Evolutionary conservation across 2,797 vertebrate genomes (phyloP).

Genomic region (Gobio occitaniae): DNA sequence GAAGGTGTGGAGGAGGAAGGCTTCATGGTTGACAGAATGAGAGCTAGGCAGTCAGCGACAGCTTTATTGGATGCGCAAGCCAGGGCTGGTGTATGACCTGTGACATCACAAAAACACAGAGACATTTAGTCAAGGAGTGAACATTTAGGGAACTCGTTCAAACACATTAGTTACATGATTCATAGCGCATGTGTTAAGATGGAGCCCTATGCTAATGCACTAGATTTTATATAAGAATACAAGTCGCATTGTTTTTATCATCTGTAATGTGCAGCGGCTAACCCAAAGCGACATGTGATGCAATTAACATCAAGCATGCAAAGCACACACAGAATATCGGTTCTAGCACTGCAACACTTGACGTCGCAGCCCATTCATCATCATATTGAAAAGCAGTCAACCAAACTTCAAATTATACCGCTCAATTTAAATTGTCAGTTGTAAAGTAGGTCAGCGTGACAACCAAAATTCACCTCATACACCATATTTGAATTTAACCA

Average conservation of each 20-base stretch:
- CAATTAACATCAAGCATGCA: not conserved
- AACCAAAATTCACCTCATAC: too few relatives aligned
- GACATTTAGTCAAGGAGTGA: not conserved
- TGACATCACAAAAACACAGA: slow-evolving; percentile 7
- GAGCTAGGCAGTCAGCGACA: slow-evolving; percentile 95
- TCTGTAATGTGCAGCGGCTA: not conserved
- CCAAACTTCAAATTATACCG: not conserved
- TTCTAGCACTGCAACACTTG: not conserved
- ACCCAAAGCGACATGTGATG: not conserved
- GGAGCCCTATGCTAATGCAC: too few relatives aligned
- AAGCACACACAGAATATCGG: not conserved
- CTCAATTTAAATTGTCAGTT: not conserved
- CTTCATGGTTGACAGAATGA: slow-evolving; percentile 99
- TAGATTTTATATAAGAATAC: too few relatives aligned
- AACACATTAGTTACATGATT: not conserved
- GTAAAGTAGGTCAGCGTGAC: too few relatives aligned
- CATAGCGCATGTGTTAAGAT: too few relatives aligned
- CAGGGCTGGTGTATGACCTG: slow-evolving; percentile 95
- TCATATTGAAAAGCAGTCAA: not conserved
- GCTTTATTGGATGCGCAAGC: slow-evolving; percentile 98
- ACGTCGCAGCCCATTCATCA: not conserved
- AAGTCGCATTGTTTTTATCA: not conserved
- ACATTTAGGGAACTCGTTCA: not conserved
- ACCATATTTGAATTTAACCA: too few relatives aligned
- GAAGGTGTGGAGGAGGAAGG: slow-evolving; percentile 86